Evolutionary conservation across 2,113 vertebrate species (phyloP).

Genomic region (Pteropus alecto): DNA sequence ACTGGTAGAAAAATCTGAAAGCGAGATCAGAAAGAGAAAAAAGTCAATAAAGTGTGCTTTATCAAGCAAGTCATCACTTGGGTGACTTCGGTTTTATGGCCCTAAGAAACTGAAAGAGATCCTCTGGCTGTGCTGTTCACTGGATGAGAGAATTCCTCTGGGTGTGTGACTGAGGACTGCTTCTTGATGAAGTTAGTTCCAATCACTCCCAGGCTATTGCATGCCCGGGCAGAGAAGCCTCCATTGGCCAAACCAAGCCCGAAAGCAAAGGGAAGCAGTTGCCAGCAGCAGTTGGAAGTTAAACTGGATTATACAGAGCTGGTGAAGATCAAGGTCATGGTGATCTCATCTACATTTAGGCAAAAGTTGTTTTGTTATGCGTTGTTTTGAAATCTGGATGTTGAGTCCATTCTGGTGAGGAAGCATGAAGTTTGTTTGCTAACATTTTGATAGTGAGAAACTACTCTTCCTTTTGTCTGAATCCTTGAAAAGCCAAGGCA

Average conservation of each 20-base stretch:
- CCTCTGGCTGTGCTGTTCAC: background rate
- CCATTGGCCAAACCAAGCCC: background rate
- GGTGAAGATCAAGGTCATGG: background rate
- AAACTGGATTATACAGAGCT: background rate
- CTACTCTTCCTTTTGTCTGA: background rate
- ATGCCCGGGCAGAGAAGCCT: background rate
- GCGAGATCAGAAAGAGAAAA: background rate
- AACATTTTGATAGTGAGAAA: background rate
- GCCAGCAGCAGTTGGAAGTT: background rate
- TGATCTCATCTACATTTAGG: background rate
- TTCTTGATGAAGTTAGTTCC: background rate
- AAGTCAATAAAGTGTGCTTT: background rate
- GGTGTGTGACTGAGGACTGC: background rate
- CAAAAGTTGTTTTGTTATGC: background rate
- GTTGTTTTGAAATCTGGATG: background rate
- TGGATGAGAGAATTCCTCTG: background rate
- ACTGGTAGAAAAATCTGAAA: background rate
- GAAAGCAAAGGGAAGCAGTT: background rate
- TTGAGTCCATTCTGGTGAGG: background rate
- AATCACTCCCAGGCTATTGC: background rate
- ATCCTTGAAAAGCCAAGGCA: background rate
- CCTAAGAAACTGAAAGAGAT: background rate
- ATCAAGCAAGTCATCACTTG: background rate
- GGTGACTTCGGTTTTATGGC: background rate
- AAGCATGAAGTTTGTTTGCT: background rate